These are phyloP conservation scores for Metopia argyrocephala DNA, from an alignment of 2,888 invertebrate species.

Conservation along the genomic window DNA sequence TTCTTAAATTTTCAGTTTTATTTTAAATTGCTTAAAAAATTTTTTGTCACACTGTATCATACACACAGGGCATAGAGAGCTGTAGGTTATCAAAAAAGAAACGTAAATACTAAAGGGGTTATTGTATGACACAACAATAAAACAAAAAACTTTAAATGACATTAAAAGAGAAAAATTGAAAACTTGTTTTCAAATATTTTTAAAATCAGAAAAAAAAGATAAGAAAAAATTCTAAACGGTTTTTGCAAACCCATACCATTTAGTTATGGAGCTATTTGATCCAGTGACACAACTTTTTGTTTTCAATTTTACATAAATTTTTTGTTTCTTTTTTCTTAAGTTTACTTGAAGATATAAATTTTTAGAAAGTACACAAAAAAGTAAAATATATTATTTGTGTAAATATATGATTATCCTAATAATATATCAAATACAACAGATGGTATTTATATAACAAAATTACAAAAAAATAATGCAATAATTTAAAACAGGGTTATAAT, in stretches of 20 bases:
- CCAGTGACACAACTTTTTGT: constrained; percentile 34
- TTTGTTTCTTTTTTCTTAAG: background rate
- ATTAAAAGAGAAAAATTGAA: constrained; percentile 18
- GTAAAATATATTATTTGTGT: constrained; percentile 41
- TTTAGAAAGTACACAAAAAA: background rate
- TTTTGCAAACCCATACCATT: background rate
- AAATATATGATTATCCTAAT: constrained; percentile 49
- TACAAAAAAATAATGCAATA: background rate
- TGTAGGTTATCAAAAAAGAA: background rate
- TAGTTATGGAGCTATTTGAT: constrained; percentile 12
- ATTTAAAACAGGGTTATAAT: background rate
- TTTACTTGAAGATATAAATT: background rate
- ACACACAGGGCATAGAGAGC: background rate
- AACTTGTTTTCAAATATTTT: too few species aligned
- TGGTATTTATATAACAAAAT: constrained; percentile 17
- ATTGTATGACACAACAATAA: constrained; percentile 23
- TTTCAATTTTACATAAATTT: constrained; percentile 1
- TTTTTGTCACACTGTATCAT: background rate
- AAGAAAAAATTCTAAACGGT: constrained; percentile 4
- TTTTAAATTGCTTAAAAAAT: background rate
- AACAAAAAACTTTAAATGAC: constrained; percentile 27
- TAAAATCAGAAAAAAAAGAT: background rate
- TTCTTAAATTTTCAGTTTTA: too few species aligned
- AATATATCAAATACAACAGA: constrained; percentile 41
- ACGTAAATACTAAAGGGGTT: constrained; percentile 25